A percentile compares a stretch with the other conserved stretches of the same genome.
Evolutionary conservation across 2,888 invertebrate genomes (phyloP).

Genomic region (Ashinkailepas kermadecensis): DNA sequence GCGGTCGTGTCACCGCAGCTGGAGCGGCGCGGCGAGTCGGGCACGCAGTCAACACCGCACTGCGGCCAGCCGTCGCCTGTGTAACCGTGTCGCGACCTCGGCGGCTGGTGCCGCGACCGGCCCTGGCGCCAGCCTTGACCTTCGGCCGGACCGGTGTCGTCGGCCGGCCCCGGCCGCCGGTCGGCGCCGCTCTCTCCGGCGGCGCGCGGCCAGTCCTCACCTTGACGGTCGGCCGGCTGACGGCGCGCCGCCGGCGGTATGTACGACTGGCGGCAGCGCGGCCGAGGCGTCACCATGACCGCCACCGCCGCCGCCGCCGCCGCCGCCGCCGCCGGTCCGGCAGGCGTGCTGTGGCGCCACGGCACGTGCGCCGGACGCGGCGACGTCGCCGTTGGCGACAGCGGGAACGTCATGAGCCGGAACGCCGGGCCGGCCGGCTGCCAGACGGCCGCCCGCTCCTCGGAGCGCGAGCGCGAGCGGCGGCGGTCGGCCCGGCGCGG

Average conservation of each 20-base stretch:
- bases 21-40: too few species aligned
- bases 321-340: background rate
- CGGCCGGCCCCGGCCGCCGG: too few species aligned
- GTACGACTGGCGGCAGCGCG: background rate
- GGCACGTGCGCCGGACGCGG: slow-evolving; percentile 5
- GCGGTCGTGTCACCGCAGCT: too few species aligned
- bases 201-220: too few species aligned
- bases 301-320: background rate
- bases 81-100: too few species aligned
- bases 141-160: too few species aligned
- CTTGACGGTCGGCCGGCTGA: too few species aligned
- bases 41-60: too few species aligned
- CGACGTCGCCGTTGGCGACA: slow-evolving; percentile 2
- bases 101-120: too few species aligned
- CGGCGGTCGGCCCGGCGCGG: background rate
- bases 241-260: background rate
- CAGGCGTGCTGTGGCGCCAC: background rate
- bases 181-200: background rate
- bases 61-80: too few species aligned
- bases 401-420: background rate
- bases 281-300: background rate
- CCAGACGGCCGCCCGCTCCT: background rate
- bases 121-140: too few species aligned
- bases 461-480: slow-evolving; percentile 1
- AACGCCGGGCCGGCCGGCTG: background rate